These are phyloP conservation scores for Scrobipalpa costella DNA, from an alignment of 2,888 invertebrate species.

Conservation along the genomic window DNA sequence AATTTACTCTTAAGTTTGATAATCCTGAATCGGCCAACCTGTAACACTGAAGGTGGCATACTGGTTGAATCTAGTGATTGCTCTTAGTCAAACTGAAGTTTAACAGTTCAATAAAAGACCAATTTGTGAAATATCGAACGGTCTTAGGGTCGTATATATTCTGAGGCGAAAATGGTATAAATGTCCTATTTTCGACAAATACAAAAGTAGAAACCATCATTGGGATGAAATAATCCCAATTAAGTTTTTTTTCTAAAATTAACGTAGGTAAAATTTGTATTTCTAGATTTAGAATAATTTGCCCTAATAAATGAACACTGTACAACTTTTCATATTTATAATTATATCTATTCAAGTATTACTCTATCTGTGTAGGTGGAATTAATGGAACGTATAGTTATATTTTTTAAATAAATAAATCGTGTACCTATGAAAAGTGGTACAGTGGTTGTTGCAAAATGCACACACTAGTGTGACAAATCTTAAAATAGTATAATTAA, in stretches of 20 bases:
- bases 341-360: slow-evolving; percentile 48
- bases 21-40: background rate
- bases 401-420: slow-evolving; percentile 20
- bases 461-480: slow-evolving; percentile 46
- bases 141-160: slow-evolving; percentile 26
- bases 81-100: background rate
- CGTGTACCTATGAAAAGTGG: slow-evolving; percentile 30
- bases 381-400: slow-evolving; percentile 43
- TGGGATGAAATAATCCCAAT: slow-evolving; percentile 32
- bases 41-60: no score
- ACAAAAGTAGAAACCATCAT: background rate
- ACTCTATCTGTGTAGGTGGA: background rate
- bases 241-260: slow-evolving; percentile 51
- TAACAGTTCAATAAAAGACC: background rate
- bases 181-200: slow-evolving; percentile 7
- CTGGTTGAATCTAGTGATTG: background rate
- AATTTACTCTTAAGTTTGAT: no score
- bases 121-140: background rate
- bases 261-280: slow-evolving; percentile 70
- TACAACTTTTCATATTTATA: slow-evolving; percentile 44
- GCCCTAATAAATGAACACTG: slow-evolving; percentile 48
- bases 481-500: slow-evolving; percentile 48
- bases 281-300: slow-evolving; percentile 59
- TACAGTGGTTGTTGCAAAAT: slow-evolving; percentile 34
- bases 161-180: background rate